phyloP scores from a whole-genome alignment of 2,797 vertebrate species.

The Cheirogaleus major region DNA sequence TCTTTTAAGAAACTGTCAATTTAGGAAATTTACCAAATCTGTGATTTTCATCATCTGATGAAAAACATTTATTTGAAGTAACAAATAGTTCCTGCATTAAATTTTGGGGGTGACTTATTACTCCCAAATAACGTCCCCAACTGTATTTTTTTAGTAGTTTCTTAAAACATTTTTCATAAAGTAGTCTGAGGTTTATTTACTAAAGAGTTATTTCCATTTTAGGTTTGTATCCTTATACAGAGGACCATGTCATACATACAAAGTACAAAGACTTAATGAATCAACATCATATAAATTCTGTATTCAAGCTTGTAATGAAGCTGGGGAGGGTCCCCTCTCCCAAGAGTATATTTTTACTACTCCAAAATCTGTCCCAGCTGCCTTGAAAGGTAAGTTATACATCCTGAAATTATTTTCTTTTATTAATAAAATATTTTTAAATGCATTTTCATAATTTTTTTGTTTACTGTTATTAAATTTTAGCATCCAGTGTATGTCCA shows the following conservation, averaged over 20 bases:
- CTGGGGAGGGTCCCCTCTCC: slow-evolving; percentile 97
- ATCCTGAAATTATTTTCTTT: slow-evolving; percentile 37
- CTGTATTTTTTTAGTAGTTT: neutral
- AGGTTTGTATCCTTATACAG: slow-evolving; percentile 97
- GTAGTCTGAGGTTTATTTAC: slow-evolving; percentile 49
- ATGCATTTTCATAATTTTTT: slow-evolving; percentile 6
- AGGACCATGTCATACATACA: slow-evolving; percentile 98
- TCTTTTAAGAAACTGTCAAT: slow-evolving; percentile 31
- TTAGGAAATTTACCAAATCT: neutral
- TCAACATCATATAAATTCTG: slow-evolving; percentile 97
- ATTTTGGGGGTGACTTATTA: neutral
- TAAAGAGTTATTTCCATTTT: slow-evolving; percentile 75
- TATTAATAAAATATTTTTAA: slow-evolving; percentile 44
- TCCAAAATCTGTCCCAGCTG: slow-evolving; percentile 94
- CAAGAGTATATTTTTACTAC: slow-evolving; percentile 96
- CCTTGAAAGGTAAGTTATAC: slow-evolving; percentile 92
- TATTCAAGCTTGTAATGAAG: slow-evolving; percentile 99
- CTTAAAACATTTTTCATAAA: slow-evolving; percentile 20
- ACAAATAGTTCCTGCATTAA: slow-evolving; percentile 14
- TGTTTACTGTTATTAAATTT: slow-evolving; percentile 18
- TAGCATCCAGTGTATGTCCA: neutral
- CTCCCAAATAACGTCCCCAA: neutral
- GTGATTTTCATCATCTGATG: neutral
- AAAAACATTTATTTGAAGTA: neutral
- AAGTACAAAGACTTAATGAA: slow-evolving; percentile 99